Evolutionary conservation across 2,113 vertebrate species (phyloP), one percentile per base, ranked within the genome.

Genomic region (Pao palembangensis): DNA sequence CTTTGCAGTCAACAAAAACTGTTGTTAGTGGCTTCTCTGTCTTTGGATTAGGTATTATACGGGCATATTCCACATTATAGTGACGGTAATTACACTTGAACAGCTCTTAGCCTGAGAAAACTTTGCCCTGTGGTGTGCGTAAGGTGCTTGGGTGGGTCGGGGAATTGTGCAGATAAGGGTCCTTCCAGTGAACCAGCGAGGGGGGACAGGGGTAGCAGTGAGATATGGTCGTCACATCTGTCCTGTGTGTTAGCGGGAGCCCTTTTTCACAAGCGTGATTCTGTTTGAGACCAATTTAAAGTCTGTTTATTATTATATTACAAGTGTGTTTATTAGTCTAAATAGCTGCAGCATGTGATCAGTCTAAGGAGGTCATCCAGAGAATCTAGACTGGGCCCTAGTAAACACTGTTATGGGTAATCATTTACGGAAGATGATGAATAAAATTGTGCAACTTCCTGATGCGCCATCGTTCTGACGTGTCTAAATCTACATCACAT

Each of bases 81-180:
- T 38, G 10, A 38, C 10, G 23, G 34, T 38, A 8, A 38, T 38
- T 38, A 38, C 34, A 38, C 34, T 38, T 38, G 8, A 38, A 12
- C 10, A 12, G 34, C 15, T 47, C 44, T 2, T 16, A n/a, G 1
- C 48, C 55, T 71, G 6, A 14, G 38, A 23, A 62, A 69, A 56
- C 38, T 55, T 75, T 51, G 38, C 55, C 28, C 52, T 31, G 6
- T 1, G 6, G 60, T 58, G 55, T 68, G 4, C 28, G 20, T 54
- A 46, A 67, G 55, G 61, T 73, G 58, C 18, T 28, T 74, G 69
- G 80, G 69, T 76, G 66, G 53, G 70, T 51, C 52, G 28, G 55
- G 21, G 12, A 53, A 15, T 48, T 20, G 38, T 16, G 43, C 41
- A 69, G 84, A 80, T 82, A 83, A 70, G 74, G 66, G 12, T 51